Evolutionary conservation across 1,140 invertebrate species (phyloP).

Genomic region (Neoseiulus cucumeris): DNA sequence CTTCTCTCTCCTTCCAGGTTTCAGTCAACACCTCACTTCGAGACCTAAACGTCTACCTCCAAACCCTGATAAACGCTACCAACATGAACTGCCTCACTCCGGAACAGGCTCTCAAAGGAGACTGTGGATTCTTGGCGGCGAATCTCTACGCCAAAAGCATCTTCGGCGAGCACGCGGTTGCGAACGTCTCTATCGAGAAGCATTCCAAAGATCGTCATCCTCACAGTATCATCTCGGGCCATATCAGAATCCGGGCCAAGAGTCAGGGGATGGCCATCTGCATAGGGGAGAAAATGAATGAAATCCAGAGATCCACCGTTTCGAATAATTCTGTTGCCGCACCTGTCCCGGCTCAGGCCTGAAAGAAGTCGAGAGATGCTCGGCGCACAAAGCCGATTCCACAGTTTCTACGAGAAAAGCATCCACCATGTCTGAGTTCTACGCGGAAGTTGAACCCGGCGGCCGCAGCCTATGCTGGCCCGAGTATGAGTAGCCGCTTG

Average conservation of each 20-base stretch:
- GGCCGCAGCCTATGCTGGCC: no score
- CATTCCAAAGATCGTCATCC: constrained; percentile 28
- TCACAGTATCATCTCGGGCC: constrained; percentile 71
- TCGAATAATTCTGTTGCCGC: no score
- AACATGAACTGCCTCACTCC: constrained; percentile 99
- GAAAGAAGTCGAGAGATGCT: no score
- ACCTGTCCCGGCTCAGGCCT: no score
- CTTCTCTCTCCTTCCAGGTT: constrained; percentile 32
- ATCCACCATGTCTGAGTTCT: no score
- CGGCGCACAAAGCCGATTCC: no score
- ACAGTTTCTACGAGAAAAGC: no score
- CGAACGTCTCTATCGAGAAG: constrained; percentile 95
- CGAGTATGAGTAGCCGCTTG: no score
- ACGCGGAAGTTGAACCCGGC: no score
- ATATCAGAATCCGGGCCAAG: constrained; percentile 91
- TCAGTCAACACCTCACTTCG: constrained; percentile 85
- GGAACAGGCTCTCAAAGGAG: constrained; percentile 75
- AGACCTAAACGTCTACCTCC: constrained; percentile 76
- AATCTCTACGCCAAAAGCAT: constrained; percentile 97
- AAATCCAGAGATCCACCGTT: constrained; percentile 40
- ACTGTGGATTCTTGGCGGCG: constrained; percentile 97
- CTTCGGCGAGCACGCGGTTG: constrained; percentile 95
- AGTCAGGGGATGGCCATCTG: constrained; percentile 92
- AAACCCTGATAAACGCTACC: constrained; percentile 75
- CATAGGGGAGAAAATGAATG: constrained; percentile 86